Evolutionary conservation across 2,888 invertebrate genomes (phyloP).

Genomic region (Epinotia demarniana): DNA sequence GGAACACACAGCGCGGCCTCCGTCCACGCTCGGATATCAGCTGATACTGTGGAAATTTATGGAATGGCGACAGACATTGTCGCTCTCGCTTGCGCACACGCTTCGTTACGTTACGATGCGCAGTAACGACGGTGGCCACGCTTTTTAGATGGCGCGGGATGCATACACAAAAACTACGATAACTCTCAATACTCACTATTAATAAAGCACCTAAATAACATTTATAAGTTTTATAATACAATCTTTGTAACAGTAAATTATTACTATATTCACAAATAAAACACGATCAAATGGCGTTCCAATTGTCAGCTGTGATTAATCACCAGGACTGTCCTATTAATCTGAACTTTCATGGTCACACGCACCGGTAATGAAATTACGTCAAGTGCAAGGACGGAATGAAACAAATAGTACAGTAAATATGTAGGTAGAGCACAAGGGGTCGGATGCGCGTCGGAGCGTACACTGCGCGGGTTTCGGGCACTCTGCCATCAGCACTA

Average conservation of each 20-base stretch:
- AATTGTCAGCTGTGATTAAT: neutral
- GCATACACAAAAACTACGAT: neutral
- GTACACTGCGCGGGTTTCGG: slow-evolving; percentile 54
- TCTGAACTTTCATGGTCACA: slow-evolving; percentile 27
- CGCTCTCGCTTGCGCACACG: slow-evolving; percentile 40
- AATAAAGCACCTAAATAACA: neutral
- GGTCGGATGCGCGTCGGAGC: slow-evolving; percentile 45
- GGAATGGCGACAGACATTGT: slow-evolving; percentile 43
- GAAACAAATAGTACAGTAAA: slow-evolving; percentile 19
- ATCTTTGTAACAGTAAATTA: neutral
- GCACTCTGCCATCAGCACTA: slow-evolving; percentile 54
- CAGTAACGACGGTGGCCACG: slow-evolving; percentile 33
- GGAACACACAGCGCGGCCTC: slow-evolving; percentile 32
- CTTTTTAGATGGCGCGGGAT: slow-evolving; percentile 3
- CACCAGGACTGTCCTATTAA: slow-evolving; percentile 20
- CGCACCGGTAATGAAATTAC: slow-evolving; percentile 39
- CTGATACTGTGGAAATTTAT: slow-evolving; percentile 60
- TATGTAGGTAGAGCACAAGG: slow-evolving; percentile 42
- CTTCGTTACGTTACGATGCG: slow-evolving; percentile 33
- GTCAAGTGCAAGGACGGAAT: slow-evolving; percentile 64
- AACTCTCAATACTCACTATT: neutral
- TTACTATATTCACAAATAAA: neutral
- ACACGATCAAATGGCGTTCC: neutral
- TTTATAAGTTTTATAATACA: neutral
- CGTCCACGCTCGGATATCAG: slow-evolving; percentile 55